These are phyloP conservation scores for Montipora cactus DNA, from an alignment of 64 coral and sea anemone genomes.

Conservation along the genomic window DNA sequence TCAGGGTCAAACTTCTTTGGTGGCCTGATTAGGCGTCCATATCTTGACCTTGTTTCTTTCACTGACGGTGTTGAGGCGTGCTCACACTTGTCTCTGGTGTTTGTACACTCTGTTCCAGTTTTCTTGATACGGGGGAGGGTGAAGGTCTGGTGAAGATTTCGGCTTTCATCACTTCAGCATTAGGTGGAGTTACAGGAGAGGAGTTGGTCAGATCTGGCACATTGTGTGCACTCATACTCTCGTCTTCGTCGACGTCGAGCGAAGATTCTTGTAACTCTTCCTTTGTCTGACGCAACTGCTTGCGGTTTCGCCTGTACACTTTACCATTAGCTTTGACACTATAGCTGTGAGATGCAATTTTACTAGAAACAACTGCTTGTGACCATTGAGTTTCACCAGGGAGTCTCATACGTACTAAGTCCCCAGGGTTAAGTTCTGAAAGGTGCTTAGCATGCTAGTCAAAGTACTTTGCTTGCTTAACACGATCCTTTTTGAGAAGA, in stretches of 20 bases:
- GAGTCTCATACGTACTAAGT: background rate
- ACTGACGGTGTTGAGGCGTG: background rate
- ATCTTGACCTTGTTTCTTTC: background rate
- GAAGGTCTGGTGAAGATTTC: background rate
- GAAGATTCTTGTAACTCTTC: background rate
- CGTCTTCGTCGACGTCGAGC: background rate
- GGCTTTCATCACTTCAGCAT: background rate
- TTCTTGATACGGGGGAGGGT: background rate
- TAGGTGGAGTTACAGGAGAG: background rate
- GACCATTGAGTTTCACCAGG: background rate
- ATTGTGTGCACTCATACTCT: background rate
- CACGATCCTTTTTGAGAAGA: conserved; percentile 58
- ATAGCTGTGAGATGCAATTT: background rate
- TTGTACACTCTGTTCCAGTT: too few relatives aligned
- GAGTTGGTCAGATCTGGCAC: background rate
- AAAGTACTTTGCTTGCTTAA: conserved; percentile 54
- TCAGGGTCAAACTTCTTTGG: background rate
- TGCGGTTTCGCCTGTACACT: background rate
- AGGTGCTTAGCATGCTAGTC: conserved; percentile 38
- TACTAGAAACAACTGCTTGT: background rate
- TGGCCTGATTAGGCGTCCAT: background rate
- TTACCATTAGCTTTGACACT: background rate
- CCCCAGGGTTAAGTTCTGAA: conserved; percentile 7
- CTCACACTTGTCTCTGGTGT: background rate
- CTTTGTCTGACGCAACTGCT: background rate